Evolutionary conservation across 2,888 invertebrate genomes (phyloP), one percentile per base, ranked within the genome.

Genomic region (Drosophila bunnanda): DNA sequence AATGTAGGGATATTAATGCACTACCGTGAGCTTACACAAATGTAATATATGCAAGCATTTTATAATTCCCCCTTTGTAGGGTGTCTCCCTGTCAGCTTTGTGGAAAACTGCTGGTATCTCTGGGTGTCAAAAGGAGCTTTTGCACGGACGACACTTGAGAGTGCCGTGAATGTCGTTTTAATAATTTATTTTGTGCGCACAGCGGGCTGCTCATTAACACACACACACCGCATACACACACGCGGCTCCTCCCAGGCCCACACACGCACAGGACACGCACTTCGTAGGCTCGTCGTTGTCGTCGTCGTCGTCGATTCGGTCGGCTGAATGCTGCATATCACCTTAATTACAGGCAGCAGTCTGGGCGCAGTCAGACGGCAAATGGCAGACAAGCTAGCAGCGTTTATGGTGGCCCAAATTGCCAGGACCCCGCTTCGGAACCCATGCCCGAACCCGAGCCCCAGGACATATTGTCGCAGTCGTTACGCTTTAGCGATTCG

Each of bases 331-430:
- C 82, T 77, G 79, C 86, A 88, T 85, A 88, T 89, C 88, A 88
- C 88, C 88, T 88, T 88, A 90, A 88, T 88, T 90, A 88, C 89
- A 88, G 90, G 82, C 88, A 88, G 76, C 87, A 88, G 87, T 83
- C 87, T 89, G 89, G 73, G 77, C 89, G 82, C 83, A 83, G 81
- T 84, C 81, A 83, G 75, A 78, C 77, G 89, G 83, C 84, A 83
- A 83, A 83, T 80, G 81, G 83, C 87, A 84, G 82, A 77, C 75
- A 87, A 77, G 84, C 88, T 84, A 83, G 89, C 84, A 87, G 82
- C 83, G 89, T 83, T 83, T 78, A 83, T 84, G 83, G 60, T 84
- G 75, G 71, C 77, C 28, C 59, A 84, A 69, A 78, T 74, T 82
- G 76, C 82, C 77, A 79, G 60, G 44, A 65, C 72, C 38, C 30